Evolutionary conservation across 2,888 invertebrate species (phyloP), one percentile per base, ranked within the genome.

Genomic region (Ametastegia equiseti): DNA sequence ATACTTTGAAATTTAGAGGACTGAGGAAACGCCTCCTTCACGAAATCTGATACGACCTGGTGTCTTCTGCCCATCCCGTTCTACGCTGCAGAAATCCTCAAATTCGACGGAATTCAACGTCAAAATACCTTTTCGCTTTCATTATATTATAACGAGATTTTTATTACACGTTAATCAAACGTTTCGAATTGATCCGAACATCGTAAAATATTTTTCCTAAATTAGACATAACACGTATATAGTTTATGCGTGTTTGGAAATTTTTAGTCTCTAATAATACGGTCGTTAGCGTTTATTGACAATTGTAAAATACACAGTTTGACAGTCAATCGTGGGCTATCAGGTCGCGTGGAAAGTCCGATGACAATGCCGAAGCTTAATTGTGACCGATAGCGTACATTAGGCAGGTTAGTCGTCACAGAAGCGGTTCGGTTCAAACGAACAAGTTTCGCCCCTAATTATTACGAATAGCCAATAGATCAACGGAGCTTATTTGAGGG

Each of bases 1-100:
- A 86, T 82, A 86, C 82, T 85, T 84, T 83, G 80, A 83, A 84
- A 86, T 84, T 84, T 54, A 33, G 54, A 36, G 15, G 4, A 36
- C 54, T 6, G 45, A 19, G 27, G 71, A 15, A n/a, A 30, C 45
- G 30, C 47, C 13, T 19, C 15, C 1, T 27, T 45, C 47, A 39
- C 11, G 23, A 71, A 71, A 71, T 71, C n/a, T 9, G n/a, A 71
- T 71, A 13, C n/a, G 71, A 71, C 30, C 23, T 23, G 30, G 36
- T 67, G 65, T 67, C 39, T 4, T 23, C 39, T 39, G 15, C 19
- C 39, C 39, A 5, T 30, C 13, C 27, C 60, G 5, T 54, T 15
- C 15, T 50, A n/a, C n/a, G n/a, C n/a, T n/a, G n/a, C n/a, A 57
- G 30, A 60, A 30, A 60, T 60, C 13, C 15, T 30, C 13, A 30